Base-by-base conservation (phyloP, 2,113 vertebrate species). In the Danionella cerebrum region DNA sequence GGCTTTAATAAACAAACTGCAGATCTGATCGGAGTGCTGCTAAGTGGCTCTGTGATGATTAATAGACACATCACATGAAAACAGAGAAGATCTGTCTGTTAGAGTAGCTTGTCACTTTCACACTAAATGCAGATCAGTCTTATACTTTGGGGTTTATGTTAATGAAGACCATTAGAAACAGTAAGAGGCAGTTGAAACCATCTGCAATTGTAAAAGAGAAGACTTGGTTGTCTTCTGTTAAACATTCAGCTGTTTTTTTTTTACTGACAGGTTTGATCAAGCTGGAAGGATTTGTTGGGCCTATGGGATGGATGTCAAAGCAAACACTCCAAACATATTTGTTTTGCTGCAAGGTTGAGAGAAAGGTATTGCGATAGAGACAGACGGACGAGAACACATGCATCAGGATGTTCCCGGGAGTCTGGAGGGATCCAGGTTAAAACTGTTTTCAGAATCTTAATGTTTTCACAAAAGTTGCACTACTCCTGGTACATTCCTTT, bases 1-100 rank as follows among this genome's bases (percentile, higher is more conserved):
- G 25, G 53, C 11, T 59, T 27, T 25, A 21, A 39, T 58, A 53
- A 60, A 55, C 38, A 74, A 13, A n/a, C 60, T 16, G 60, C 60
- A 21, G 42, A 22, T 24, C 9, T 35, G 27, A 57, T 35, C 14
- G 5, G 1, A 55, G 27, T 53, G 42, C 48, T 33, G 12, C 9
- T 21, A 62, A 41, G 19, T 41, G 22, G 25, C 38, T 45, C 42
- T 22, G 39, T 13, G 25, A 22, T 47, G 58, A 62, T 33, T 45
- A 25, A 51, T 35, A 18, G 12, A 21, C 55, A 14, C 57, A 52
- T 59, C 63, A 57, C 24, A 59, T 33, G 18, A 53, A 9, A 45
- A 18, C 38, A 25, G 11, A 54, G 29, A 47, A 27, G 5, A 38
- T 29, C 36, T 21, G 14, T 29, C 35, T 41, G 25, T 57, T 13